phyloP scores from a whole-genome alignment of 2,797 vertebrate species.

The Pristis pectinata region DNA sequence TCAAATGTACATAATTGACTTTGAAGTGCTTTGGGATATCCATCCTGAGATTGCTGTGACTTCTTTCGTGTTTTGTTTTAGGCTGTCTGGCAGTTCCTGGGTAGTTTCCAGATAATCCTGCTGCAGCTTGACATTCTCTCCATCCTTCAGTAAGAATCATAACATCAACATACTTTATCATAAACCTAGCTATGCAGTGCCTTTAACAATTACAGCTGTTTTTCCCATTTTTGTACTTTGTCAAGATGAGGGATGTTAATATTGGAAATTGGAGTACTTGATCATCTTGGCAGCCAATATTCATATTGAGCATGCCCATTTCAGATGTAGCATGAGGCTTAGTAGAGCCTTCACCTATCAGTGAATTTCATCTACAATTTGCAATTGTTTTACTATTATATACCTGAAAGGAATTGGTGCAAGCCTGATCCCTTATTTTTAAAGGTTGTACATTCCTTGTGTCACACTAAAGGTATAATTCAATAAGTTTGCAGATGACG shows the following conservation, averaged over 20 bases:
- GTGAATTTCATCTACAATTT: not conserved
- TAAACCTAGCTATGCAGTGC: not conserved
- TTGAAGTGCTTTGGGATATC: not conserved
- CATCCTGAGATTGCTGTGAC: not conserved
- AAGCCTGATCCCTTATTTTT: not conserved
- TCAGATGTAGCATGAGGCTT: not conserved
- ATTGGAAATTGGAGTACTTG: not conserved
- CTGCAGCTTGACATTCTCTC: not conserved
- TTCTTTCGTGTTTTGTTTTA: not conserved
- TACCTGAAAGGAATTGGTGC: not conserved
- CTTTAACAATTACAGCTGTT: not conserved
- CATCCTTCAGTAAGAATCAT: not conserved
- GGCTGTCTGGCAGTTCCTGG: not conserved
- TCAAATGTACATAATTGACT: not conserved
- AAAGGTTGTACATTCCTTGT: not conserved
- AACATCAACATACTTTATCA: too few relatives aligned
- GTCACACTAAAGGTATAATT: not conserved
- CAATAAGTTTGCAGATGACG: too few relatives aligned
- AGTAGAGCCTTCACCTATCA: not conserved
- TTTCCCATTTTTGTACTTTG: not conserved
- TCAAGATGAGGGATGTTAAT: not conserved
- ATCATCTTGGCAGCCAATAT: not conserved
- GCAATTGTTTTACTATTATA: not conserved
- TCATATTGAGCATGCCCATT: not conserved
- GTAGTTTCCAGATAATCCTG: constrained; percentile 1